Percentiles rank a stretch among this genome's conserved stretches.
Evolutionary conservation across 2,113 vertebrate genomes (phyloP).

Genomic region (Ceratotherium simum): DNA sequence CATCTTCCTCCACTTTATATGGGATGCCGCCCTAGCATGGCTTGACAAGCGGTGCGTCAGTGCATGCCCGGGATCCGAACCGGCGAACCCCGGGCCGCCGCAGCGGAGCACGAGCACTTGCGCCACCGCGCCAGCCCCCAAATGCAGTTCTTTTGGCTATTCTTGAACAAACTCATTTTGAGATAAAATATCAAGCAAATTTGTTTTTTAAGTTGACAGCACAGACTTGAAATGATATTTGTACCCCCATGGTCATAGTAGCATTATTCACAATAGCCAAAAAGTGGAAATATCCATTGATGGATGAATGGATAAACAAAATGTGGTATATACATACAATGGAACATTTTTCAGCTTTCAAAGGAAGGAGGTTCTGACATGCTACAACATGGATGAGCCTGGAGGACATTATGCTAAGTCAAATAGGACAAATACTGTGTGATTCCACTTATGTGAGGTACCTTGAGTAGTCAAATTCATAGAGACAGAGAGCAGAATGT

Average conservation of each 20-base stretch:
- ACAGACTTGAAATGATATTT: neutral
- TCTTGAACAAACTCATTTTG: too few relatives aligned
- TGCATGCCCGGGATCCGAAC: too few relatives aligned
- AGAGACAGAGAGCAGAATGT: neutral
- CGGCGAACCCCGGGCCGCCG: too few relatives aligned
- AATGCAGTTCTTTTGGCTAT: too few relatives aligned
- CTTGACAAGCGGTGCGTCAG: too few relatives aligned
- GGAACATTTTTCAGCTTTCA: neutral
- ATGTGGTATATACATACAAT: accelerated
- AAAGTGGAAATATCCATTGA: too few relatives aligned
- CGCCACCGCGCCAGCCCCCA: too few relatives aligned
- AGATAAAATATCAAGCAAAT: too few relatives aligned
- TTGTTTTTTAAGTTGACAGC: too few relatives aligned
- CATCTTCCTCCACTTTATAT: too few relatives aligned
- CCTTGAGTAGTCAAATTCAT: neutral
- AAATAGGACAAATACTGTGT: neutral
- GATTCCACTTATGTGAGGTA: neutral
- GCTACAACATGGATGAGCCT: neutral
- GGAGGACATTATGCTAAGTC: neutral
- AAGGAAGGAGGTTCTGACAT: neutral
- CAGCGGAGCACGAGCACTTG: too few relatives aligned
- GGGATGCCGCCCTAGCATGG: too few relatives aligned
- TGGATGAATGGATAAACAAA: neutral
- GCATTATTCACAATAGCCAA: neutral
- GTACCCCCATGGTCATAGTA: accelerated